phyloP scores from a whole-genome alignment of 2,888 invertebrate genomes.

The Drosophila neoperkinsi region DNA sequence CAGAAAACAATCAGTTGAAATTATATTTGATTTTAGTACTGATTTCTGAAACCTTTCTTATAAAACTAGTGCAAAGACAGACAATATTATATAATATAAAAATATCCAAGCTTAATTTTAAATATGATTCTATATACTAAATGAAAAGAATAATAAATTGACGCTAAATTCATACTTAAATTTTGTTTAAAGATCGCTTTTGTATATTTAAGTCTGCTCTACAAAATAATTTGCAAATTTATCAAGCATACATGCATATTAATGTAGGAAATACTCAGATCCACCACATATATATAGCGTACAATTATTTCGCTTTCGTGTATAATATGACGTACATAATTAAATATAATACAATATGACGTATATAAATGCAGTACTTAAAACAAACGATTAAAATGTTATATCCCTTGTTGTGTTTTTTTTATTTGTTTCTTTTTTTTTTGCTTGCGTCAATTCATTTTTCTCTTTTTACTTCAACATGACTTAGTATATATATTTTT shows the following conservation, averaged over 20 bases:
- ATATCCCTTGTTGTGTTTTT: not conserved
- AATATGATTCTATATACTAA: not conserved
- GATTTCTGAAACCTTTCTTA: not conserved
- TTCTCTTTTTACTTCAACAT: not conserved
- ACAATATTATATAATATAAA: not conserved
- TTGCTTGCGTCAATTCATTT: not conserved
- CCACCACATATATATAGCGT: not conserved
- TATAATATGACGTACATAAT: not conserved
- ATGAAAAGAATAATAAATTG: not conserved
- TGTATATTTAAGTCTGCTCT: not conserved
- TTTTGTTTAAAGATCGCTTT: not conserved
- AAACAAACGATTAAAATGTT: not conserved
- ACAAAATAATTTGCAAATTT: not conserved
- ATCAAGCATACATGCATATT: not conserved
- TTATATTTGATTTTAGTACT: not conserved
- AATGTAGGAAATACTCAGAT: not conserved
- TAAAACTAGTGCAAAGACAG: not conserved
- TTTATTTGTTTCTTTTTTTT: not conserved
- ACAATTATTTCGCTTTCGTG: not conserved
- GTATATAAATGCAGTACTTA: not conserved
- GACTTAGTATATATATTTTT: not conserved
- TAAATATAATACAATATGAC: not conserved
- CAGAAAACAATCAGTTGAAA: not conserved
- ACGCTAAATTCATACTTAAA: not conserved
- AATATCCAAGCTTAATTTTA: not conserved